Evolutionary conservation across 2,797 vertebrate genomes (phyloP).

Genomic region (Neostethus bicornis): DNA sequence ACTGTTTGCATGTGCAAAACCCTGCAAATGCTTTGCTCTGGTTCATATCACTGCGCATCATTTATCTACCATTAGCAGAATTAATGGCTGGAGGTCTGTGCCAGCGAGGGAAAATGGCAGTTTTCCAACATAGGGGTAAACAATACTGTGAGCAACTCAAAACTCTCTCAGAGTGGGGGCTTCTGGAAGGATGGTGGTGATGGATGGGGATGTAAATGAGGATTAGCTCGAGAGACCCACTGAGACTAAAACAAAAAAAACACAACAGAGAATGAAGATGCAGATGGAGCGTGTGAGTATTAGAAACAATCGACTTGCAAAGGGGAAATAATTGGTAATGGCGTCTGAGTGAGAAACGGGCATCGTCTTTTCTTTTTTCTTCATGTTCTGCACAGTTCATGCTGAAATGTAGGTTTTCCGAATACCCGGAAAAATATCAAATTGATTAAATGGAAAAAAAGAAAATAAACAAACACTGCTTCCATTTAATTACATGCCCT

Average conservation of each 20-base stretch:
- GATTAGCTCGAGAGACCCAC: constrained; percentile 13
- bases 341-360: constrained; percentile 28
- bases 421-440: not conserved
- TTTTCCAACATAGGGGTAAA: constrained; percentile 47
- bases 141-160: constrained; percentile 28
- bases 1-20: constrained; percentile 10
- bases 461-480: not conserved
- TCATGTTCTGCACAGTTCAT: not conserved
- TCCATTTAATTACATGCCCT: not conserved
- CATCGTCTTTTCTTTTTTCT: no score
- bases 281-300: constrained; percentile 17
- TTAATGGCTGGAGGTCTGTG: constrained; percentile 66
- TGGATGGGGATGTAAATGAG: constrained; percentile 28
- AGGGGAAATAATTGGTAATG: constrained; percentile 33
- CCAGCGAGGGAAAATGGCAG: constrained; percentile 51
- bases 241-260: not conserved
- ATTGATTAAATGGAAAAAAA: not conserved
- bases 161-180: constrained; percentile 7
- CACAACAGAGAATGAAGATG: constrained; percentile 9
- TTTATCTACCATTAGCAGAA: constrained; percentile 76
- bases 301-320: constrained; percentile 20
- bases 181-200: constrained; percentile 14
- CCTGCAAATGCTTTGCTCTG: constrained; percentile 7
- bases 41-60: constrained; percentile 68
- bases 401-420: not conserved